Evolutionary conservation across 30 jellyfish, hydroid and myxozoan species (phyloP).

Genomic region (Sanderia malayensis): DNA sequence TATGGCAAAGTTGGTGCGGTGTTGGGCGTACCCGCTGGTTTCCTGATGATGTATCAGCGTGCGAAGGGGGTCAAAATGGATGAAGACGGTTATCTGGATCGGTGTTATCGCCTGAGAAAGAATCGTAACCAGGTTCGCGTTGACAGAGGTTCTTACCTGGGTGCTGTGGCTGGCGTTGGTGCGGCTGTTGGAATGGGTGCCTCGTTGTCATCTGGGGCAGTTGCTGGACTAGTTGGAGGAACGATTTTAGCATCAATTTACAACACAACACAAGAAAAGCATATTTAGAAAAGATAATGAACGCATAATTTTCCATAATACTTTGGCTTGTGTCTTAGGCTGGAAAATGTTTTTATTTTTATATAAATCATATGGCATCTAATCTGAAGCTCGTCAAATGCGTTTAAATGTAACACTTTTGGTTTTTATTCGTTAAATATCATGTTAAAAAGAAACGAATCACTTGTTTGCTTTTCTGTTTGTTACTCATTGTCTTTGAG

Average conservation of each 20-base stretch:
- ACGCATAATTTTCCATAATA: too few species aligned
- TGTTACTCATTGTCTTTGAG: too few species aligned
- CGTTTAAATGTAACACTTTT: too few species aligned
- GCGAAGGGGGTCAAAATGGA: constrained; percentile 33
- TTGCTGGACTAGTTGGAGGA: constrained; percentile 62
- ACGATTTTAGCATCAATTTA: constrained; percentile 40
- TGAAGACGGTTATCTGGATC: constrained; percentile 57
- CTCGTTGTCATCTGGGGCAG: constrained; percentile 59
- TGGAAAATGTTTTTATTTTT: too few species aligned
- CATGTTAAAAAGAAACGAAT: too few species aligned
- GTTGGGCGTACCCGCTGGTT: constrained; percentile 73
- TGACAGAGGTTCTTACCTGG: constrained; percentile 51
- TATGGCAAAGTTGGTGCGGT: constrained; percentile 76
- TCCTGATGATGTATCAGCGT: constrained; percentile 56
- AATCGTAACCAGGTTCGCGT: constrained; percentile 71
- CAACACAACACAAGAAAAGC: constrained; percentile 41
- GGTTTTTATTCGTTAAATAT: too few species aligned
- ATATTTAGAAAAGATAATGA: constrained; percentile 25
- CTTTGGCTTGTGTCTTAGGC: too few species aligned
- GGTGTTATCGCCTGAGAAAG: constrained; percentile 69
- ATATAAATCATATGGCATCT: too few species aligned
- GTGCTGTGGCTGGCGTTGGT: constrained; percentile 52
- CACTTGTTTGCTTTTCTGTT: too few species aligned
- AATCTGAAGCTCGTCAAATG: too few species aligned
- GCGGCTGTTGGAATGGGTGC: constrained; percentile 69